Evolutionary conservation across 2,113 vertebrate genomes (phyloP).

Genomic region (Paramisgurnus dabryanus): DNA sequence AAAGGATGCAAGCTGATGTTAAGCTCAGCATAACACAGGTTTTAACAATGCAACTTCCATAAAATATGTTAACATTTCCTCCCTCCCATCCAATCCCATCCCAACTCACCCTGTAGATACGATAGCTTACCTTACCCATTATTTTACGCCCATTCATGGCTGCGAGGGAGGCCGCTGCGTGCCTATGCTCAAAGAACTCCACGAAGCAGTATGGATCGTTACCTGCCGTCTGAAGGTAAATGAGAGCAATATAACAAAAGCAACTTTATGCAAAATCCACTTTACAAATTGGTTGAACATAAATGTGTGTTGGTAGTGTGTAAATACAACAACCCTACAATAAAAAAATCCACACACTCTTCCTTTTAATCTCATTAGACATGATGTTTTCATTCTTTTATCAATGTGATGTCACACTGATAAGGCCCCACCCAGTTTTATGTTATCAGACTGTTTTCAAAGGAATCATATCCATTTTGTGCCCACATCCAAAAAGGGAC

Average conservation of each 20-base stretch:
- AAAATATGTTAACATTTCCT: background rate
- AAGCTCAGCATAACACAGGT: background rate
- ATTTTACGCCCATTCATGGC: slow-evolving; percentile 99
- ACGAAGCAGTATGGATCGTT: slow-evolving; percentile 99
- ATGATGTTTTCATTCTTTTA: too few species aligned
- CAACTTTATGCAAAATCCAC: background rate
- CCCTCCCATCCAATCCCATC: slow-evolving; percentile 52
- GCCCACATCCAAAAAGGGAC: too few species aligned
- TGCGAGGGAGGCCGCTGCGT: slow-evolving; percentile 92
- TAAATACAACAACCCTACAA: too few species aligned
- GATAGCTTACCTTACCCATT: slow-evolving; percentile 98
- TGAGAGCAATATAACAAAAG: background rate
- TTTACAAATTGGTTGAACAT: too few species aligned
- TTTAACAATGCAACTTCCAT: background rate
- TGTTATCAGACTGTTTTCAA: too few species aligned
- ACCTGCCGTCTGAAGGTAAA: slow-evolving; percentile 89
- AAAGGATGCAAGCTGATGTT: background rate
- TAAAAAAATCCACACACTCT: too few species aligned
- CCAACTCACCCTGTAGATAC: slow-evolving; percentile 72
- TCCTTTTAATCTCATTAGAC: too few species aligned
- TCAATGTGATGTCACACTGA: too few species aligned
- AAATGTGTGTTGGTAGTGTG: too few species aligned
- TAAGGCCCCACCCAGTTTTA: too few species aligned
- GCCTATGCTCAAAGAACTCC: slow-evolving; percentile 98
- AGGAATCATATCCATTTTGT: too few species aligned